A percentile compares a stretch with the other conserved stretches of the same genome.
Evolutionary conservation across 2,797 vertebrate species (phyloP).

Genomic region (Acanthopagrus latus): DNA sequence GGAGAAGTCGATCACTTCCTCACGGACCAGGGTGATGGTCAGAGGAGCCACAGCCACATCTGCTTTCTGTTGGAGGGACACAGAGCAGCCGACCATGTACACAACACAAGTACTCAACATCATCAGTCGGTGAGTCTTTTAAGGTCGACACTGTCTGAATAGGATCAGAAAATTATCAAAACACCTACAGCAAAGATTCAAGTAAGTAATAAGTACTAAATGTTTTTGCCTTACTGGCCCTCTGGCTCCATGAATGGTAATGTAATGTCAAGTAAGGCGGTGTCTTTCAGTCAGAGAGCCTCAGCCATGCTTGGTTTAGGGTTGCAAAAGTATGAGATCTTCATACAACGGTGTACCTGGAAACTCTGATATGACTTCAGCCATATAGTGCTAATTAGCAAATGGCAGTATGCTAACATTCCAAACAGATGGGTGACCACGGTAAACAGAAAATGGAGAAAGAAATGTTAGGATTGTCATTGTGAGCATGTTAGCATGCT

Average conservation of each 20-base stretch:
- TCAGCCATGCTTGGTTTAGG: not conserved
- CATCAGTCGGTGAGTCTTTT: not conserved
- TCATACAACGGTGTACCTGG: too few species aligned
- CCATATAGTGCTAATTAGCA: not conserved
- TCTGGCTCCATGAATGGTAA: not conserved
- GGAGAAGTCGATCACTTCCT: constrained; percentile 99
- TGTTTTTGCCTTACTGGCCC: not conserved
- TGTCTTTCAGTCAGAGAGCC: not conserved
- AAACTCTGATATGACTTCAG: too few species aligned
- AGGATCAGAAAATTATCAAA: not conserved
- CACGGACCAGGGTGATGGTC: constrained; percentile 97
- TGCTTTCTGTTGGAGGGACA: constrained; percentile 88
- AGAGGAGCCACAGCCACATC: constrained; percentile 97
- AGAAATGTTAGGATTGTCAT: not conserved
- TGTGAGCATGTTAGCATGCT: not conserved
- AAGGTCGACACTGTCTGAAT: not conserved
- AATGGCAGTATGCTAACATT: not conserved
- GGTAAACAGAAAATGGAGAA: not conserved
- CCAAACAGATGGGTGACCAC: not conserved
- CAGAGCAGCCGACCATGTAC: constrained; percentile 5
- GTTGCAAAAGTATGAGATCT: too few species aligned
- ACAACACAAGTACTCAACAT: not conserved
- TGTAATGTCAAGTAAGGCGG: not conserved
- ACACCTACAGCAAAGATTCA: not conserved
- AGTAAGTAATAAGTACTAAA: not conserved